Evolutionary conservation across 2,113 vertebrate genomes (phyloP).

Genomic region (Sander vitreus): DNA sequence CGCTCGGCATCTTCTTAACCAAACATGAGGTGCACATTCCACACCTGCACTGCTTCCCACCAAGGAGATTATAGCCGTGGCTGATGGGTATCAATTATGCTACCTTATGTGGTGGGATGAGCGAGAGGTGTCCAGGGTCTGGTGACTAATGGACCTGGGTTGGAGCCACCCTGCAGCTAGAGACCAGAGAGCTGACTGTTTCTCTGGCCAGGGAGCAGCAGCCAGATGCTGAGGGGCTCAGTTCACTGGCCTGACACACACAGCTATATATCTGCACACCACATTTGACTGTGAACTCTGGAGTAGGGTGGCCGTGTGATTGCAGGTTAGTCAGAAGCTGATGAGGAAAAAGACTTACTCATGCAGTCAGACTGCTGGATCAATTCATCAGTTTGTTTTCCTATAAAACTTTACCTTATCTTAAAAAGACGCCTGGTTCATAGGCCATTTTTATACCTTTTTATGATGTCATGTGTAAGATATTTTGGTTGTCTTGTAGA

Average conservation of each 20-base stretch:
- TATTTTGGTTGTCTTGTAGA: slow-evolving; percentile 2
- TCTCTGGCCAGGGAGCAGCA: slow-evolving; percentile 67
- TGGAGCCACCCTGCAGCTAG: slow-evolving; percentile 72
- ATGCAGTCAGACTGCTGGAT: not conserved
- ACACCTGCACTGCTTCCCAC: slow-evolving; percentile 59
- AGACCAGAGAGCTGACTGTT: slow-evolving; percentile 67
- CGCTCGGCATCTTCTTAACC: slow-evolving; percentile 82
- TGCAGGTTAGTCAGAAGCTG: slow-evolving; percentile 21
- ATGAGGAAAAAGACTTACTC: slow-evolving; percentile 25
- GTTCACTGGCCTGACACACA: slow-evolving; percentile 63
- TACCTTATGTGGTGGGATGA: slow-evolving; percentile 81
- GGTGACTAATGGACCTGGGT: slow-evolving; percentile 82
- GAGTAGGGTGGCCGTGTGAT: slow-evolving; percentile 24
- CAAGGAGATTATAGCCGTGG: slow-evolving; percentile 63
- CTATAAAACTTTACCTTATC: slow-evolving; percentile 2
- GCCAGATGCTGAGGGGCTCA: slow-evolving; percentile 76
- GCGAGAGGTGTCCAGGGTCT: slow-evolving; percentile 75
- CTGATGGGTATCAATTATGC: slow-evolving; percentile 81
- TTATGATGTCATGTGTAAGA: slow-evolving; percentile 7
- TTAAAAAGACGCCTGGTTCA: not conserved
- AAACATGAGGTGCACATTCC: slow-evolving; percentile 75
- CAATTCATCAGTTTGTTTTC: slow-evolving; percentile 1
- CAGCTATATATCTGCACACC: slow-evolving; percentile 50
- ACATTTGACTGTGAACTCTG: slow-evolving; percentile 45
- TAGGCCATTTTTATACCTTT: slow-evolving; percentile 7